Base-by-base conservation (phyloP, 2,113 vertebrate species). In the Arothron firmamentum region DNA sequence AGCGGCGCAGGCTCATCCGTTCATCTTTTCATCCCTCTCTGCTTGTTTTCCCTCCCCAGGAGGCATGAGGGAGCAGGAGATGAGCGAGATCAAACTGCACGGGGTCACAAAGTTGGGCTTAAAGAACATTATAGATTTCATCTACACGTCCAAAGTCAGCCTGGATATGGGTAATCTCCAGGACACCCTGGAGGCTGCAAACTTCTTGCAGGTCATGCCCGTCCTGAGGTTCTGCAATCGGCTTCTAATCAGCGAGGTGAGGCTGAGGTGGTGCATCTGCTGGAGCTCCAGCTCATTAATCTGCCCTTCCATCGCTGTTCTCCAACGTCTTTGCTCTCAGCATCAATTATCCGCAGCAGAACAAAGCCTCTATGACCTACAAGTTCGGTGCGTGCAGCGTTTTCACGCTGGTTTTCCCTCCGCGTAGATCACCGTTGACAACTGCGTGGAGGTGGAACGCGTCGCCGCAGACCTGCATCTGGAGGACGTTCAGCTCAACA, bases 71-170 rank as follows among this genome's bases (percentile, higher is more conserved):
- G 92, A 93, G 79, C 88, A 89, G 80, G 88, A 91, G 58, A 89
- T 92, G 85, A 81, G 67, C n/a, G 86, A 90, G 76, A 92, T 93
- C 52, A 92, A 92, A 80, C 89, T 93, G 53, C 90, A 92, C 20
- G 92, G 91, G 3, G 85, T 93, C 63, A 92, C 87, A 51, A 83
- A 75, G 31, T 45, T 63, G 10, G 92, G 92, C 16, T 81, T 93
- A 52, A 92, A 87, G 79, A 92, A 89, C 79, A 91, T 93, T 5
- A 90, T 93, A 17, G 89, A 92, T 46, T 93, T 93, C 81, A 92
- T 92, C 70, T 93, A 93, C 83, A 92, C 92, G 2, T 89, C 90
- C 65, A 85, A 81, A 58, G 79, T 93, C 67, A 79, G 28, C 58
- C 88, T 93, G 0, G 87, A 83, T 68, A 85, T 93, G 79, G 56